Conservation (phyloP, 2,888 invertebrate genomes). For the Cheilosia variabilis region DNA sequence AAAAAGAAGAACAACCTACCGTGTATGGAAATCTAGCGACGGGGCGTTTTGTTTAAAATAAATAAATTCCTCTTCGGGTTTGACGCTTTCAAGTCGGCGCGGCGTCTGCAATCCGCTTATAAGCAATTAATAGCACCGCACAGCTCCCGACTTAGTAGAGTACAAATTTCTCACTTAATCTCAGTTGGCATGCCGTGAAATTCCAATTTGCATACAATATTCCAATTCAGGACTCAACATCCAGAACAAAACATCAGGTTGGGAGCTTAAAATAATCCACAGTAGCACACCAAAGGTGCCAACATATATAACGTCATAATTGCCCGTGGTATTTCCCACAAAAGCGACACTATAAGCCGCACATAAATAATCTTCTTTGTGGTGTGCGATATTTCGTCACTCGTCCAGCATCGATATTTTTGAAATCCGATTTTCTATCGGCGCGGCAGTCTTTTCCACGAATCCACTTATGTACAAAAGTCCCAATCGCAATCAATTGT, state of each 20-base stretch:
- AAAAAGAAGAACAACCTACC: too few species aligned
- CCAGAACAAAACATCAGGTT: slow-evolving; percentile 22
- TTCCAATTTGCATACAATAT: slow-evolving; percentile 51
- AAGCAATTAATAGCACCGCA: slow-evolving; percentile 60
- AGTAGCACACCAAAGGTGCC: slow-evolving; percentile 67
- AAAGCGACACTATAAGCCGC: slow-evolving; percentile 50
- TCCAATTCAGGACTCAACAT: slow-evolving; percentile 3
- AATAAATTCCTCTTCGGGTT: background rate
- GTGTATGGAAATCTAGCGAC: too few species aligned
- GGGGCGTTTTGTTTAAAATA: too few species aligned
- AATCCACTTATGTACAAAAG: background rate
- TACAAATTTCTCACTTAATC: slow-evolving; percentile 48
- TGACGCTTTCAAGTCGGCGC: slow-evolving; percentile 2
- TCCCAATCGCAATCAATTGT: slow-evolving; percentile 60
- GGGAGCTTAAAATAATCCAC: slow-evolving; percentile 64
- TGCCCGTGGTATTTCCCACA: slow-evolving; percentile 53
- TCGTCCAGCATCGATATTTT: background rate
- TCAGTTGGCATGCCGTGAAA: slow-evolving; percentile 19
- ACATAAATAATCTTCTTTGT: slow-evolving; percentile 51
- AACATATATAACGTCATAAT: slow-evolving; percentile 66
- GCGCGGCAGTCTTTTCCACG: background rate
- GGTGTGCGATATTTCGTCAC: slow-evolving; percentile 60
- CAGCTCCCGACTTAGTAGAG: background rate
- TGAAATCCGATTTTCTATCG: background rate
- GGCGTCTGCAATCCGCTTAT: slow-evolving; percentile 57